Conservation (phyloP, 2,113 vertebrate species). For the Sapajus apella region DNA sequence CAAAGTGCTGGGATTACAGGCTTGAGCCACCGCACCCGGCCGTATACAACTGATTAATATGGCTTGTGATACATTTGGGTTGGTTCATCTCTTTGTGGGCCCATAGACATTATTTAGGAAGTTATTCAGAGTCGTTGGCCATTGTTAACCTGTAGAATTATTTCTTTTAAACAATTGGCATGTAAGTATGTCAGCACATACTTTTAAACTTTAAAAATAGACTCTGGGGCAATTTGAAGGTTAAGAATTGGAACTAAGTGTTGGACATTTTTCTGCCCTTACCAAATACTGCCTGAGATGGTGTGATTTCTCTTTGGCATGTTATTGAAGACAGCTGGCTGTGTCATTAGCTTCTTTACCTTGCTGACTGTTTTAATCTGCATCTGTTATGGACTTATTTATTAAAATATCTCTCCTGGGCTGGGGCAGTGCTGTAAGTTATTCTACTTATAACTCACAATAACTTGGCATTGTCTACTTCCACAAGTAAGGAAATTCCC, state of each 20-base stretch:
- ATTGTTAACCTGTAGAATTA: conserved; percentile 23
- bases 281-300: conserved; percentile 6
- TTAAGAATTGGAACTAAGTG: conserved; percentile 56
- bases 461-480: not conserved
- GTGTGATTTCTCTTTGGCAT: conserved; percentile 8
- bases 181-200: conserved; percentile 45
- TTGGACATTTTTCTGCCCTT: conserved; percentile 51
- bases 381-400: not conserved
- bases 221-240: conserved; percentile 48
- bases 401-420: not conserved
- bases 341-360: not conserved
- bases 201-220: conserved; percentile 69
- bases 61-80: not conserved
- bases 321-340: not conserved
- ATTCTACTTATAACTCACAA: not conserved
- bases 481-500: not conserved
- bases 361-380: conserved; percentile 26
- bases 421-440: not conserved
- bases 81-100: not conserved
- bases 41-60: not conserved
- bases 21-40: too few species aligned
- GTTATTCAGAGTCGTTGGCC: conserved; percentile 19
- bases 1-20: too few species aligned
- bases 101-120: not conserved
- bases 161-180: conserved; percentile 38